Conservation (phyloP, 1,140 invertebrate species). For the Hylyphantes graminicola region DNA sequence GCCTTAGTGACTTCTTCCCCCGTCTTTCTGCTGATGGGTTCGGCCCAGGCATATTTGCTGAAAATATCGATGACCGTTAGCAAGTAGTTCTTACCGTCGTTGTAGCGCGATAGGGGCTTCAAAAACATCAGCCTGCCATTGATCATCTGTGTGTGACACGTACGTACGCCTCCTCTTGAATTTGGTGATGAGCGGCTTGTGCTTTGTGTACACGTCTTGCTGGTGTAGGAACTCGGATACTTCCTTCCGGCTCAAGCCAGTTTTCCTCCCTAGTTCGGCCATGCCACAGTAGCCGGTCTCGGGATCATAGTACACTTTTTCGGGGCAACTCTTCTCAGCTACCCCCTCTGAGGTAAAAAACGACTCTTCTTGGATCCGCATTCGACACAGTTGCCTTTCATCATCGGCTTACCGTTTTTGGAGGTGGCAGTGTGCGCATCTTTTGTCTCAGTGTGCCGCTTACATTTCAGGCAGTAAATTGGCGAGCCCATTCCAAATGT, state of each 20-base stretch:
- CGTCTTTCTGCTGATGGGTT: slow-evolving; percentile 69
- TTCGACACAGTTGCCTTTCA: neutral
- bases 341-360: neutral
- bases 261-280: neutral
- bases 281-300: slow-evolving; percentile 13
- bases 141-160: slow-evolving; percentile 66
- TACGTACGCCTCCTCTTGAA: slow-evolving; percentile 60
- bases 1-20: slow-evolving; percentile 59
- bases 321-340: neutral
- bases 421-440: neutral
- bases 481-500: too few relatives aligned
- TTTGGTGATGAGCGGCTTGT: slow-evolving; percentile 57
- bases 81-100: too few relatives aligned
- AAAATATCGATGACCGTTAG: slow-evolving; percentile 70
- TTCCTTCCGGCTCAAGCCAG: slow-evolving; percentile 4
- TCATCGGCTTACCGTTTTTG: slow-evolving; percentile 30
- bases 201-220: slow-evolving; percentile 57
- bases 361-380: neutral
- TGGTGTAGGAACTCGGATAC: slow-evolving; percentile 21
- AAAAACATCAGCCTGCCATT: slow-evolving; percentile 68
- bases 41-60: slow-evolving; percentile 69
- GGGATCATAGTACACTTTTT: slow-evolving; percentile 16
- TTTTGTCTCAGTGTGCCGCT: neutral
- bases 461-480: slow-evolving; percentile 10
- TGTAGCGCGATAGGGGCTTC: slow-evolving; percentile 62